These are phyloP conservation scores for Penaeus chinensis DNA, from an alignment of 1,140 invertebrate genomes.

Conservation along the genomic window DNA sequence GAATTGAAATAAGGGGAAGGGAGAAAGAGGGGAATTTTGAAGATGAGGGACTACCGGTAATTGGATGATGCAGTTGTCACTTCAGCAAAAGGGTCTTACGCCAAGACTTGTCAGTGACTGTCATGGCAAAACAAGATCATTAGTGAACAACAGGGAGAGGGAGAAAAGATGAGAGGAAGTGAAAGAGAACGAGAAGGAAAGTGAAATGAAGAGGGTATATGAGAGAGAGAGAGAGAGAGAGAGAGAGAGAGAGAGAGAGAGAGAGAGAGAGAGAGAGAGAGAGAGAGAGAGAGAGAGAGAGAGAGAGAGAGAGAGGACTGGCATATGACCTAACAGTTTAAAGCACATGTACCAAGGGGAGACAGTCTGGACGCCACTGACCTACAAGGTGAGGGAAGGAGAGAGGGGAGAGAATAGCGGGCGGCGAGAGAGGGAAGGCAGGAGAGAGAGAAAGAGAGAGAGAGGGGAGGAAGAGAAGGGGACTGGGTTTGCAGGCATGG, in stretches of 20 bases:
- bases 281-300: not conserved
- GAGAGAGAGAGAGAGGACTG: not conserved
- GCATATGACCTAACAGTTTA: constrained; percentile 27
- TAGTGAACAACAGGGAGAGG: not conserved
- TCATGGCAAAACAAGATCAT: too few species aligned
- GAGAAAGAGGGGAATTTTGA: too few species aligned
- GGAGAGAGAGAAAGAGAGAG: constrained; percentile 16
- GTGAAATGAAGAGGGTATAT: not conserved
- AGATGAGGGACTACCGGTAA: too few species aligned
- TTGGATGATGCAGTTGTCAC: too few species aligned
- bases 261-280: constrained; percentile 17
- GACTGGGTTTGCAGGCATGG: not conserved
- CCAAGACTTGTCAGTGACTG: too few species aligned
- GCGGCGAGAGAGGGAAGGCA: constrained; percentile 1
- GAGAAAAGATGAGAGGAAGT: not conserved
- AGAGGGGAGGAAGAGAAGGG: constrained; percentile 17
- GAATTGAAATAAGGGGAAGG: too few species aligned
- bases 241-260: constrained; percentile 11
- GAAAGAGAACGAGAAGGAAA: not conserved
- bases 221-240: constrained; percentile 14
- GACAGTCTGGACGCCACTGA: constrained; percentile 14
- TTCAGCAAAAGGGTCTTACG: too few species aligned
- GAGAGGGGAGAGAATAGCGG: constrained; percentile 3
- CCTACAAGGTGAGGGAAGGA: constrained; percentile 25
- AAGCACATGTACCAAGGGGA: constrained; percentile 38